Evolutionary conservation across 2,888 invertebrate genomes (phyloP).

Genomic region (Phymatocera aterrima): DNA sequence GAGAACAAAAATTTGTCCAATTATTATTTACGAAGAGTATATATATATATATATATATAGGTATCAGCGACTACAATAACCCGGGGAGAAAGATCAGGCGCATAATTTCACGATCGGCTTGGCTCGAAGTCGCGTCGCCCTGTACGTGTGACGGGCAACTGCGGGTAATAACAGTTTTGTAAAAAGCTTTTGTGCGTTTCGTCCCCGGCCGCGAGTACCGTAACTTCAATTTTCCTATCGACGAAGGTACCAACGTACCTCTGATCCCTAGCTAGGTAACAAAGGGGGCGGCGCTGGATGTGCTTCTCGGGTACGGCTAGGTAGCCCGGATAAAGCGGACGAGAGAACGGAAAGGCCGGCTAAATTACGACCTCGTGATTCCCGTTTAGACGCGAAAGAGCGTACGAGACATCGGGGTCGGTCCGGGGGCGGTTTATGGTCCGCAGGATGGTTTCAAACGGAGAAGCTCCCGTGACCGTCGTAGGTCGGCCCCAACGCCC

Average conservation of each 20-base stretch:
- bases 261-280: not conserved
- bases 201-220: constrained; percentile 59
- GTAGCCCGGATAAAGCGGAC: constrained; percentile 52
- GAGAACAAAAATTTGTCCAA: no score
- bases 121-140: constrained; percentile 5
- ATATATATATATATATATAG: no score
- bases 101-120: not conserved
- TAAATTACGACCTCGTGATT: constrained; percentile 72
- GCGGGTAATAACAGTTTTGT: constrained; percentile 64
- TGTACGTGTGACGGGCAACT: no score
- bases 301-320: not conserved
- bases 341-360: constrained; percentile 56
- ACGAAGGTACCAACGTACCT: not conserved
- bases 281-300: not conserved
- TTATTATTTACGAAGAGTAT: no score
- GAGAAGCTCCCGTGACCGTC: constrained; percentile 57
- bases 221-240: constrained; percentile 68
- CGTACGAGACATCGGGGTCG: constrained; percentile 34
- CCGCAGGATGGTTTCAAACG: constrained; percentile 60
- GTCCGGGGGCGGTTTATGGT: constrained; percentile 63
- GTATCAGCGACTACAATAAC: no score
- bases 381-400: constrained; percentile 69
- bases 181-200: constrained; percentile 72
- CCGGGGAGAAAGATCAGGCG: no score
- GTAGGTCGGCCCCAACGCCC: constrained; percentile 52